Conservation (phyloP, 2,797 vertebrate genomes). For the Monodelphis domestica region DNA sequence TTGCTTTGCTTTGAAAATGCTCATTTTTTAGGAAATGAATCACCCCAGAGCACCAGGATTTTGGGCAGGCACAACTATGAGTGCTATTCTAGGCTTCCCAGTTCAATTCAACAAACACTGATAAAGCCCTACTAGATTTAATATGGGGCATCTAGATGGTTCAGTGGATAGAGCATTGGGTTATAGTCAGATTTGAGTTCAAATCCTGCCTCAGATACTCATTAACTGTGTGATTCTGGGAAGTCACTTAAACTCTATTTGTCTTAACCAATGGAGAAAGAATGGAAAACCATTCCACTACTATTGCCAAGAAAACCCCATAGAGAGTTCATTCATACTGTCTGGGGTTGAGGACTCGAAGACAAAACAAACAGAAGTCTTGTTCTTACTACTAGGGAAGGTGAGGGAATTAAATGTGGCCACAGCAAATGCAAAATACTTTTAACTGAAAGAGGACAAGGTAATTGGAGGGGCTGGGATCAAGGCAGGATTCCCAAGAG, state of each 20-base stretch:
- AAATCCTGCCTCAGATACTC: too few species aligned
- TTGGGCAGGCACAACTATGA: neutral
- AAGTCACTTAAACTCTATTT: too few species aligned
- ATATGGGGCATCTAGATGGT: too few species aligned
- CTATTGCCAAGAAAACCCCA: too few species aligned
- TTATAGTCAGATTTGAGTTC: too few species aligned
- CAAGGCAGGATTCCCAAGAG: too few species aligned
- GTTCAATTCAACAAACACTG: neutral
- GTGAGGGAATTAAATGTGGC: neutral
- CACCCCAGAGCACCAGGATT: neutral
- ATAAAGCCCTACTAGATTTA: neutral
- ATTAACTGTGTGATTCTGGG: too few species aligned
- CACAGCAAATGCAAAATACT: neutral
- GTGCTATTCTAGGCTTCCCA: conserved; percentile 1
- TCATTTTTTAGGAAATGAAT: neutral
- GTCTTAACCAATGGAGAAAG: too few species aligned
- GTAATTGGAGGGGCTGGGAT: neutral
- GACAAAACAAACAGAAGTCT: neutral
- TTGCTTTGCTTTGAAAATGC: neutral
- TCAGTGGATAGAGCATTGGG: too few species aligned
- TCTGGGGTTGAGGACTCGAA: neutral
- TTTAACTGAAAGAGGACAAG: neutral
- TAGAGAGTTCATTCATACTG: too few species aligned
- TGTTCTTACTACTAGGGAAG: neutral
- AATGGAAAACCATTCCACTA: too few species aligned